These are phyloP conservation scores for Gymnocheta viridis DNA, from an alignment of 2,888 invertebrate species.

Conservation along the genomic window DNA sequence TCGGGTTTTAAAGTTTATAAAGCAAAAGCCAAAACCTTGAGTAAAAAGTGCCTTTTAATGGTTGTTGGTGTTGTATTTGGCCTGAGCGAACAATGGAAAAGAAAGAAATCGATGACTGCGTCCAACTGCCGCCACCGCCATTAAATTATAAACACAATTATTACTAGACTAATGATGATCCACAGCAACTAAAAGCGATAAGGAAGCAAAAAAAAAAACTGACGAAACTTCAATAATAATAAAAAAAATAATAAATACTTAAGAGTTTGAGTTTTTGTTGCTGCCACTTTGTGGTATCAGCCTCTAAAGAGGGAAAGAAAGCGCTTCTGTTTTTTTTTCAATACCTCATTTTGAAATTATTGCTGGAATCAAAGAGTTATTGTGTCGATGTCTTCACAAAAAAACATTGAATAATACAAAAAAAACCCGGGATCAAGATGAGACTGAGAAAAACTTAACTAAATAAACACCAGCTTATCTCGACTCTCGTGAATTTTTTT, in stretches of 20 bases:
- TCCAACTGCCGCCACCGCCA: constrained; percentile 68
- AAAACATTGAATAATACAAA: neutral
- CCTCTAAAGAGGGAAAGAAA: constrained; percentile 38
- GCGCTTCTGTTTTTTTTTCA: constrained; percentile 57
- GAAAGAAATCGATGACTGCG: constrained; percentile 57
- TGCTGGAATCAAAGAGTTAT: constrained; percentile 49
- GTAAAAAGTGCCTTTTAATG: constrained; percentile 57
- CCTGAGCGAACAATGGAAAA: constrained; percentile 8
- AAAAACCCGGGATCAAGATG: neutral
- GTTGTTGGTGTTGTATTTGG: constrained; percentile 35
- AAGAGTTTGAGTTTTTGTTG: constrained; percentile 21
- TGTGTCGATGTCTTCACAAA: constrained; percentile 59
- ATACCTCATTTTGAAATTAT: constrained; percentile 41
- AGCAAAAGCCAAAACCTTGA: constrained; percentile 20
- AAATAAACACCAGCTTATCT: constrained; percentile 61
- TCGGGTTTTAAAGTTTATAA: constrained; percentile 22
- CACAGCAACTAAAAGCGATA: constrained; percentile 1
- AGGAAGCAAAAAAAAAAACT: constrained; percentile 6
- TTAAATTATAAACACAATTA: constrained; percentile 67
- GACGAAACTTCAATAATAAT: constrained; percentile 43
- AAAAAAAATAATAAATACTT: constrained; percentile 2
- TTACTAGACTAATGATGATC: constrained; percentile 65
- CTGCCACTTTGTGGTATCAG: constrained; percentile 18
- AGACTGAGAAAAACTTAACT: constrained; percentile 48
- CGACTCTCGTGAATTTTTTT: neutral